Conservation (phyloP, 2,113 vertebrate genomes). For the Alligator mississippiensis region DNA sequence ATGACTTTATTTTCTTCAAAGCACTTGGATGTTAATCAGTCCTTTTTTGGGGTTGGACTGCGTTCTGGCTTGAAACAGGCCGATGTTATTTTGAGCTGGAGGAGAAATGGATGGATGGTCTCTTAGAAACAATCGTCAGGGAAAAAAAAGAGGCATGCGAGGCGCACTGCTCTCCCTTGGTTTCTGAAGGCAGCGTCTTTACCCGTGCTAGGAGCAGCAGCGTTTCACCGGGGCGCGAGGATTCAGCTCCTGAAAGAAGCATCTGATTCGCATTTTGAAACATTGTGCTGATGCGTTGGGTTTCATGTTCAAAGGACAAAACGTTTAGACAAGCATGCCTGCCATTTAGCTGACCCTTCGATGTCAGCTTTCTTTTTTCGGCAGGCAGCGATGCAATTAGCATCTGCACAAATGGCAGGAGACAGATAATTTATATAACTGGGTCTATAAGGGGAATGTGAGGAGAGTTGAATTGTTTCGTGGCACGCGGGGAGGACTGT, state of each 20-base stretch:
- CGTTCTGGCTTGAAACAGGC: not conserved
- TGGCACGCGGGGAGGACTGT: not conserved
- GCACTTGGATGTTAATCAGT: slow-evolving; percentile 63
- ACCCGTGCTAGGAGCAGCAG: not conserved
- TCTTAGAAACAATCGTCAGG: not conserved
- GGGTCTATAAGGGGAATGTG: not conserved
- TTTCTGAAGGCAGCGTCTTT: not conserved
- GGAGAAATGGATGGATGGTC: not conserved
- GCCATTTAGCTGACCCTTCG: not conserved
- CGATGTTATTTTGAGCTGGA: not conserved
- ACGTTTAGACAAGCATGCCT: not conserved
- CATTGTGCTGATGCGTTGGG: not conserved
- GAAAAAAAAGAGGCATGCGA: not conserved
- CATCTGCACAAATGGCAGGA: not conserved
- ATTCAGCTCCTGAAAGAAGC: not conserved
- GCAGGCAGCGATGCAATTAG: not conserved
- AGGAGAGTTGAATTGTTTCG: not conserved
- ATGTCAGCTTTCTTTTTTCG: not conserved
- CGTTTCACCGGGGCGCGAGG: not conserved
- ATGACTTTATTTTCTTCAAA: slow-evolving; percentile 99
- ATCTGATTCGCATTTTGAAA: slow-evolving; percentile 17
- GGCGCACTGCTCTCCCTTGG: not conserved
- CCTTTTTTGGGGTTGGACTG: slow-evolving; percentile 26
- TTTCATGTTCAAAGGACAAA: not conserved
- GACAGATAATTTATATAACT: not conserved